Evolutionary conservation across 2,888 invertebrate species (phyloP), one percentile per base, ranked within the genome.

Genomic region (Blomia tropicalis): DNA sequence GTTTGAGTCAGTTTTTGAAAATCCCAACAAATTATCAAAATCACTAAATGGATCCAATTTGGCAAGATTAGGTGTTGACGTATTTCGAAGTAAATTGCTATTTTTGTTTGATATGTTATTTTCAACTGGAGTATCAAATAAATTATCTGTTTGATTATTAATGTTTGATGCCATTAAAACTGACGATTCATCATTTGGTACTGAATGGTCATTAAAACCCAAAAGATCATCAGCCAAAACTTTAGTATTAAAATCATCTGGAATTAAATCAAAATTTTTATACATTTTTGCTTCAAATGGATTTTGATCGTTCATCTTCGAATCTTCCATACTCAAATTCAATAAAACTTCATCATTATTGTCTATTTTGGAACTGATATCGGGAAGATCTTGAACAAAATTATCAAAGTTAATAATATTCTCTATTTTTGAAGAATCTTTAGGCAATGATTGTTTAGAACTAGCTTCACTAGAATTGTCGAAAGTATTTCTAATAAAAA

Each of bases 1-100:
- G 22, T 25, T 29, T 14, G 51, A 17, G 4, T 44, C 29, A 7
- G 5, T 30, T 29, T 31, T 31, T 2, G 58, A 29, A 19, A 47
- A 59, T 7, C 30, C n/a, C 5, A 58, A 19, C 32, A 63, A 64
- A 32, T 54, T 29, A 65, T 66, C 67, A 22, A 69, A 59, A 54
- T 68, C 67, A 53, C 67, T 66, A 59, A 69, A 68, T 25, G 69
- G 69, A 59, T 69, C 69, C 19, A 67, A 60, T 43, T 66, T 66
- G 11, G 19, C n/a, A 27, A 68, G 63, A 58, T 68, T 68, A 5
- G 69, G 69, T 11, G 68, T 68, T 7, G 68, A 68, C 41, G 69
- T 65, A 67, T 68, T 69, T 27, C 68, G 56, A 11, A 47, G 51
- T n/a, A 47, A 47, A n/a, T 47, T 47, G 22, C 27, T 47, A 7